These are phyloP conservation scores for Euura lappo DNA, from an alignment of 1,140 invertebrate genomes.

Conservation along the genomic window DNA sequence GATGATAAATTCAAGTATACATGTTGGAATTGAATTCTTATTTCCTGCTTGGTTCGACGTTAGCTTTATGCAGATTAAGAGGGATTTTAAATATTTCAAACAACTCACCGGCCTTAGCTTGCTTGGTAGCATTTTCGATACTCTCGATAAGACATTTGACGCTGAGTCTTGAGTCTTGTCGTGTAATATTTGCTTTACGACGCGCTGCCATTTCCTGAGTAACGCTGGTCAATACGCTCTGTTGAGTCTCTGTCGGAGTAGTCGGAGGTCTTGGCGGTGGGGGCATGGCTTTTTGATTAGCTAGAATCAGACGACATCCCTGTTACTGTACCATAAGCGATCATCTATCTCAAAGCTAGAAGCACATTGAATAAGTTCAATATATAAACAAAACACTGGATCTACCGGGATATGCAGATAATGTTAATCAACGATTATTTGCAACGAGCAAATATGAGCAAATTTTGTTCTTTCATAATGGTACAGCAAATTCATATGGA, in stretches of 20 bases:
- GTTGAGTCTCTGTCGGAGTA: slow-evolving; percentile 59
- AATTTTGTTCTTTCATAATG: too few species aligned
- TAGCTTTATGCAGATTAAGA: slow-evolving; percentile 2
- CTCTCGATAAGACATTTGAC: slow-evolving; percentile 90
- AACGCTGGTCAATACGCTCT: slow-evolving; percentile 61
- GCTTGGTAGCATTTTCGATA: slow-evolving; percentile 88
- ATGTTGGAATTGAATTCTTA: background rate
- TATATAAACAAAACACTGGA: background rate
- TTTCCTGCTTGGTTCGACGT: background rate
- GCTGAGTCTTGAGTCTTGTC: slow-evolving; percentile 81
- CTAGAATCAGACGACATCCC: slow-evolving; percentile 40
- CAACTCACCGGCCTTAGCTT: slow-evolving; percentile 72
- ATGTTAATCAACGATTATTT: background rate
- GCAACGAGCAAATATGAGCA: too few species aligned
- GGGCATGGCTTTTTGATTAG: slow-evolving; percentile 48
- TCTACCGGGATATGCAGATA: slow-evolving; percentile 3
- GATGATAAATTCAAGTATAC: background rate
- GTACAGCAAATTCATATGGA: too few species aligned
- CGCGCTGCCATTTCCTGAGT: slow-evolving; percentile 66
- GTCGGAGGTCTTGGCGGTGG: slow-evolving; percentile 41
- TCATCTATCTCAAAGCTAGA: background rate
- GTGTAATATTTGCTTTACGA: slow-evolving; percentile 65
- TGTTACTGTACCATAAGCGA: too few species aligned
- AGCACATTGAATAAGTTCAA: slow-evolving; percentile 3
- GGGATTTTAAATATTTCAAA: slow-evolving; percentile 1